These are phyloP conservation scores for Cryptosula pallasiana DNA, from an alignment of 2,888 invertebrate genomes.

Conservation along the genomic window DNA sequence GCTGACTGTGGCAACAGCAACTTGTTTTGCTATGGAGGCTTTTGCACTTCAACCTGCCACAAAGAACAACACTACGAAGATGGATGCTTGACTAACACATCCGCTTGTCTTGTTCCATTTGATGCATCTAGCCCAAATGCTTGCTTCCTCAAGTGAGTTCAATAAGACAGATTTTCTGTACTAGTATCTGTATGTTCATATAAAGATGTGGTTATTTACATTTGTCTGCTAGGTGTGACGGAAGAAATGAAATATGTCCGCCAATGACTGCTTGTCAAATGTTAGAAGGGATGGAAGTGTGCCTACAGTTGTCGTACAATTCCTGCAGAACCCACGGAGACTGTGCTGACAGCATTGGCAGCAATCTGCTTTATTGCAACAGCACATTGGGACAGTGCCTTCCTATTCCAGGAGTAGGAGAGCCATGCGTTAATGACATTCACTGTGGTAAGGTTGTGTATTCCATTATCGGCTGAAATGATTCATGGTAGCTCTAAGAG, in stretches of 20 bases:
- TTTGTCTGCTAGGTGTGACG: too few relatives aligned
- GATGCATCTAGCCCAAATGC: too few relatives aligned
- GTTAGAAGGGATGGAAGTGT: not conserved
- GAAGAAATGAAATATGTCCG: not conserved
- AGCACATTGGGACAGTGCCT: not conserved
- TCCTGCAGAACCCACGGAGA: not conserved
- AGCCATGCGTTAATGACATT: not conserved
- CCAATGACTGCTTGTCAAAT: not conserved
- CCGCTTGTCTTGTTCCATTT: too few relatives aligned
- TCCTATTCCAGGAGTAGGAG: not conserved
- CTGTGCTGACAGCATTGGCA: not conserved
- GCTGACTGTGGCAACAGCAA: not conserved
- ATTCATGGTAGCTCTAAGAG: too few relatives aligned
- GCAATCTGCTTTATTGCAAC: not conserved
- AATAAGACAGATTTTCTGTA: too few relatives aligned
- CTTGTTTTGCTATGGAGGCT: not conserved
- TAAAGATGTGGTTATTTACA: too few relatives aligned
- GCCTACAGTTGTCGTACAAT: not conserved
- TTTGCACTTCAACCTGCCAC: not conserved
- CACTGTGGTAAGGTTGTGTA: not conserved
- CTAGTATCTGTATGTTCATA: too few relatives aligned
- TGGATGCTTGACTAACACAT: too few relatives aligned
- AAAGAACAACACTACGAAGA: too few relatives aligned
- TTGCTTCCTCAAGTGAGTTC: too few relatives aligned
- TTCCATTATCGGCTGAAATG: too few relatives aligned